phyloP scores from a whole-genome alignment of 2,113 vertebrate genomes.

The Xenopus laevis region DNA sequence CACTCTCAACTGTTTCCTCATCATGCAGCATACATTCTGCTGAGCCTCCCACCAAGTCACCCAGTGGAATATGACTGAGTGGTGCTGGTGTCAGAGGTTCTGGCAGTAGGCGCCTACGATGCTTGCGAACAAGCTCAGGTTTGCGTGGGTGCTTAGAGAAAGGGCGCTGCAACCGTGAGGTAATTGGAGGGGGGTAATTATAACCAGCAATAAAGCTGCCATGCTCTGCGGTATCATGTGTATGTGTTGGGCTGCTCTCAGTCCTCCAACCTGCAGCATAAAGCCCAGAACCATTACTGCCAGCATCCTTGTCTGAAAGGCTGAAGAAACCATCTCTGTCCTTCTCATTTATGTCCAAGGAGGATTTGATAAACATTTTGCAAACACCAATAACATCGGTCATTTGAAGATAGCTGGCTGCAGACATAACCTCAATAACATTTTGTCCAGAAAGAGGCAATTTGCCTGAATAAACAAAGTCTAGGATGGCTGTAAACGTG shows the following conservation, averaged over 20 bases:
- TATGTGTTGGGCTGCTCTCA: conserved; percentile 53
- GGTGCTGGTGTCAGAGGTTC: conserved; percentile 55
- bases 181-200: conserved; percentile 56
- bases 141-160: conserved; percentile 57
- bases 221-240: conserved; percentile 54
- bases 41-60: conserved; percentile 34
- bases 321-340: conserved; percentile 81
- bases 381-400: conserved; percentile 74
- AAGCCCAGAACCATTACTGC: conserved; percentile 51
- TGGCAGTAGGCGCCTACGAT: conserved; percentile 55
- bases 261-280: conserved; percentile 62
- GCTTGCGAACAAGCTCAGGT: conserved; percentile 49
- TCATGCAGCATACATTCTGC: conserved; percentile 25
- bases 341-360: conserved; percentile 80
- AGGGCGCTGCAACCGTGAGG: conserved; percentile 48
- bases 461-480: conserved; percentile 93
- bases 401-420: conserved; percentile 96
- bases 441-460: conserved; percentile 88
- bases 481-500: conserved; percentile 88
- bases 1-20: conserved; percentile 29
- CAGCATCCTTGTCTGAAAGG: conserved; percentile 71
- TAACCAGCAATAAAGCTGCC: conserved; percentile 52
- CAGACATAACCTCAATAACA: conserved; percentile 97
- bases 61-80: conserved; percentile 9
- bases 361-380: conserved; percentile 84